phyloP scores from a whole-genome alignment of 2,797 vertebrate species.

The Gephyroberyx darwinii region DNA sequence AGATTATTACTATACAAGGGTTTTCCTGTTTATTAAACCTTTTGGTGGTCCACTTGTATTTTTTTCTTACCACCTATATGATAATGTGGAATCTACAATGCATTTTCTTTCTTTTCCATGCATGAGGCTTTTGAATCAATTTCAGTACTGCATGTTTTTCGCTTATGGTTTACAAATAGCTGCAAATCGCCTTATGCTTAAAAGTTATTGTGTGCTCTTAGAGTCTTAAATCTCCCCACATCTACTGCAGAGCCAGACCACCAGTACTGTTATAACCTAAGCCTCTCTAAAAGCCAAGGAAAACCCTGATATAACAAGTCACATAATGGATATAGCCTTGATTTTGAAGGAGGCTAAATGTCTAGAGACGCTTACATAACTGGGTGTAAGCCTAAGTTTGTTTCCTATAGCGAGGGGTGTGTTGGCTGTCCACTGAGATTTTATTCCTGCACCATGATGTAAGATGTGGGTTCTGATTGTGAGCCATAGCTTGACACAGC shows the following conservation, averaged over 20 bases:
- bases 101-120: neutral
- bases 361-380: slow-evolving; percentile 41
- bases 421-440: slow-evolving; percentile 24
- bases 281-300: neutral
- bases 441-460: neutral
- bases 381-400: slow-evolving; percentile 19
- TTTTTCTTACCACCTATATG: neutral
- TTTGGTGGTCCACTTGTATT: neutral
- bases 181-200: no score
- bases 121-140: no score
- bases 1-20: neutral
- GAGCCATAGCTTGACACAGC: neutral
- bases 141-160: no score
- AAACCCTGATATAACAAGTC: neutral
- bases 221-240: neutral
- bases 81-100: neutral
- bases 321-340: neutral
- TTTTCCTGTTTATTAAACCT: neutral
- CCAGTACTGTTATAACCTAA: neutral
- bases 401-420: slow-evolving; percentile 32
- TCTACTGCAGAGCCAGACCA: neutral
- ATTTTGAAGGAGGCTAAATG: slow-evolving; percentile 25
- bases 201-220: neutral
- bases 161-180: no score
- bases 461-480: neutral